Percentiles rank a stretch among this genome's conserved stretches.
These are phyloP conservation scores for Candoia aspera DNA, from an alignment of 2,113 vertebrate species.

Conservation along the genomic window DNA sequence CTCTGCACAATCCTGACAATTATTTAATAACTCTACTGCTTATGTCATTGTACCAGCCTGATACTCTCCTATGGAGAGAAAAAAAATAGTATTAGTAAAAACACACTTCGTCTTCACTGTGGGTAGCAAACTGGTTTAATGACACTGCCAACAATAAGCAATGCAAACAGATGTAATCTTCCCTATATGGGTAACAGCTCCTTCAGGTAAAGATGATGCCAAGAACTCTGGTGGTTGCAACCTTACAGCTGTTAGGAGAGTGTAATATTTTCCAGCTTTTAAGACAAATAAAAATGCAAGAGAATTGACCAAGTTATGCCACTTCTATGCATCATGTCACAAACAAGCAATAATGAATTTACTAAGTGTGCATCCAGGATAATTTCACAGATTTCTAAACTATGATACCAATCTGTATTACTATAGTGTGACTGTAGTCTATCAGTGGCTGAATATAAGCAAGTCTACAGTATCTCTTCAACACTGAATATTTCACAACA, in stretches of 20 bases:
- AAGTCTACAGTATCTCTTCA: background rate
- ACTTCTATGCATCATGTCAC: background rate
- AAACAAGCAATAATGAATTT: background rate
- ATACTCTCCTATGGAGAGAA: background rate
- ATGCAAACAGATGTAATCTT: background rate
- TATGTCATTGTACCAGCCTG: background rate
- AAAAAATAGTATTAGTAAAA: background rate
- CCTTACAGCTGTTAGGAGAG: background rate
- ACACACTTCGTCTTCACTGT: background rate
- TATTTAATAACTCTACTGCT: background rate
- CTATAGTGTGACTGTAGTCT: background rate
- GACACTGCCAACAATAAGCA: constrained; percentile 4
- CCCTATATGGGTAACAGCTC: background rate
- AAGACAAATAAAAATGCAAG: background rate
- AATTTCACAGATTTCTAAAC: background rate
- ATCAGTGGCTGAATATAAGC: background rate
- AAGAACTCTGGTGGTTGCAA: background rate
- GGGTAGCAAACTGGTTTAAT: constrained; percentile 19
- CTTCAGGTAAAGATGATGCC: background rate
- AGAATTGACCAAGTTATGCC: background rate
- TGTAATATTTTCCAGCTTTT: background rate
- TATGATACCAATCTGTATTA: background rate
- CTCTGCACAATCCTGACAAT: background rate
- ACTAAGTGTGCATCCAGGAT: background rate
- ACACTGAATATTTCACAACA: background rate